Base-by-base conservation (phyloP, 2,113 vertebrate genomes). In the Cololabis saira region DNA sequence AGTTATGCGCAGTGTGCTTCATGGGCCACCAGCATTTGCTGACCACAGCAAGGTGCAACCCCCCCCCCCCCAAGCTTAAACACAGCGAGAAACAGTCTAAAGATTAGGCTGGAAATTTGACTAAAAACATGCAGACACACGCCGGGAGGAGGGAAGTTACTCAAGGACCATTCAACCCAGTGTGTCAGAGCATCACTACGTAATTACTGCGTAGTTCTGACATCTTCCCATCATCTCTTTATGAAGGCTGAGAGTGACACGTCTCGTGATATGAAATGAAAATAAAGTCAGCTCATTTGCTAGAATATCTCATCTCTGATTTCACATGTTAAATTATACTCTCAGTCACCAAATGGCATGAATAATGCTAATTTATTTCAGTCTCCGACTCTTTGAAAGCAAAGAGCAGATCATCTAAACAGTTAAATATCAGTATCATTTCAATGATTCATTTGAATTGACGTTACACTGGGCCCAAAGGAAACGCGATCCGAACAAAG, bases 1-100 rank as follows among this genome's bases (percentile, higher is more conserved):
- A 67, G 48, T 52, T 52, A 69, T 84, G 68, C 2, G 0, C 40
- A 30, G 41, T 42, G 1, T 73, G 21, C 45, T 56, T 76, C 27
- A 19, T 56, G 58, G 56, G 53, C 61, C 57, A n/a, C 33, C 33
- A 37, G 33, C 33, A 37, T 37, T 11, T 37, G 33, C 33, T 37
- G 33, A 37, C 33, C 33, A 61, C 47, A 60, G 68, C 14, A 47
- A 82, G 37, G 55, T 68, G 60, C 18, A 59, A 50, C 10, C 15
- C 10, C 33, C 33, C 10, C 15, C 10, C 33, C 33, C 33, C 6
- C 33, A 11, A 42, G 24, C 13, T 49, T 42, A 30, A 22, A 55
- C 40, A 22, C 16, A 10, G 33, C 30, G 15, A 19, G 52, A 40
- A 19, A 45, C 1, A 1, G 18, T 13, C n/a, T 43, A 13, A 69